Evolutionary conservation across 2,113 vertebrate species (phyloP).

Genomic region (Ictalurus furcatus): DNA sequence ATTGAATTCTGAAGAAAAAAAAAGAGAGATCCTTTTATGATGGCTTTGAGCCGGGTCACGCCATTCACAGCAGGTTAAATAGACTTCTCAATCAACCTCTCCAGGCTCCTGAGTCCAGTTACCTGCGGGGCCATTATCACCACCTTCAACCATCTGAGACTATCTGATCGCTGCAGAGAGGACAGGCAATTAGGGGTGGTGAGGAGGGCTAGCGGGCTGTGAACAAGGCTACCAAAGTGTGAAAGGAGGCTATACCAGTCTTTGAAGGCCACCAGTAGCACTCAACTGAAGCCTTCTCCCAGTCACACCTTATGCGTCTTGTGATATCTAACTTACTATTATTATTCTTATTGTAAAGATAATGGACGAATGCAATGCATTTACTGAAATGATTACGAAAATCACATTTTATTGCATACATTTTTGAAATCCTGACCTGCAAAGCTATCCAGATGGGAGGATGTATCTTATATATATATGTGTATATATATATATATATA

Average conservation of each 20-base stretch:
- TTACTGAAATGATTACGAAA: not conserved
- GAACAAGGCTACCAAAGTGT: not conserved
- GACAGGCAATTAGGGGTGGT: conserved; percentile 55
- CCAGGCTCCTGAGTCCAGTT: conserved; percentile 64
- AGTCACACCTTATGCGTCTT: not conserved
- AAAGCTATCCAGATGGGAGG: not conserved
- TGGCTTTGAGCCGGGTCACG: conserved; percentile 75
- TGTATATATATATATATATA: no score
- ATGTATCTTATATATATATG: not conserved
- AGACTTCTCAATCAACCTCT: conserved; percentile 77
- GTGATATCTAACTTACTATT: not conserved
- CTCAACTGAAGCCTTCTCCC: conserved; percentile 2
- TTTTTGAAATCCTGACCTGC: not conserved
- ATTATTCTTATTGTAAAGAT: not conserved
- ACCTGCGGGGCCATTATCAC: conserved; percentile 68
- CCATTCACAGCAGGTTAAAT: conserved; percentile 79
- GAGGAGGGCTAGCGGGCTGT: not conserved
- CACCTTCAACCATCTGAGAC: conserved; percentile 66
- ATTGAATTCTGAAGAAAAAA: conserved; percentile 75
- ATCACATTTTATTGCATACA: not conserved
- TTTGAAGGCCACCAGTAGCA: not conserved
- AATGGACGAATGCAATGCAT: not conserved
- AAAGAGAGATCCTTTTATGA: conserved; percentile 75
- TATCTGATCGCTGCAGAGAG: conserved; percentile 63
- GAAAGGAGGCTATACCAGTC: not conserved